Base-by-base conservation (phyloP, 2,797 vertebrate genomes). In the Enteromius trimaculatus region DNA sequence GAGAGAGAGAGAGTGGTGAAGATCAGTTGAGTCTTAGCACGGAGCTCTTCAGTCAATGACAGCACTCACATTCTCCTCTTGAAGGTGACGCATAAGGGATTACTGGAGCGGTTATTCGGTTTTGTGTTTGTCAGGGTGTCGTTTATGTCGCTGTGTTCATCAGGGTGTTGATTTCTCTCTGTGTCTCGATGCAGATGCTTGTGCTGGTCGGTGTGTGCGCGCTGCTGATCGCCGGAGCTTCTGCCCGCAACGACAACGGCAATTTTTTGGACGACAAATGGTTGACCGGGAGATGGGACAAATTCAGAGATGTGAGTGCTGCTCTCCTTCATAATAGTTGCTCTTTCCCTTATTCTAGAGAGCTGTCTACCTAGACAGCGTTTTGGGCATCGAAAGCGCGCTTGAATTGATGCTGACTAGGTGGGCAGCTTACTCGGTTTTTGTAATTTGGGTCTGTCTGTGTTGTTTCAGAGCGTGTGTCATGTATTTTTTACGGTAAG, bases 211-310 rank as follows among this genome's bases (percentile, higher is more conserved):
- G 95, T 88, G 92, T 96, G 92, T 96, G 94, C 87, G 96, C 94
- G 13, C 94, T 95, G 92, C 95, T 95, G 91, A 93, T 94, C 90
- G 93, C 92, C 81, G 90, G 89, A 53, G 86, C 88, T 58, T 80
- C 91, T 84, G 95, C 94, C 90, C 95, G 95, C 90, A 92, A 96
- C 83, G 95, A 96, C 93, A 94, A 93, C 94, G 95, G 96, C 77
- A 98, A 98, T 98, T 97, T 98, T 91, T 93, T 98, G 95, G 97
- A 98, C 89, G 97, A 98, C 92, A 96, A 97, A 94, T 98, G 97
- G 97, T 96, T 97, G 85, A 93, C 94, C 26, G 97, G 95, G 31
- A 96, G 96, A 92, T 98, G 97, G 97, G 97, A 98, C 91, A 95
- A 95, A 96, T 99, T 98, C 92, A 95, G 97, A 95, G 97, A 98